Evolutionary conservation across 1,140 invertebrate species (phyloP).

Genomic region (Trigoniulus corallinus): DNA sequence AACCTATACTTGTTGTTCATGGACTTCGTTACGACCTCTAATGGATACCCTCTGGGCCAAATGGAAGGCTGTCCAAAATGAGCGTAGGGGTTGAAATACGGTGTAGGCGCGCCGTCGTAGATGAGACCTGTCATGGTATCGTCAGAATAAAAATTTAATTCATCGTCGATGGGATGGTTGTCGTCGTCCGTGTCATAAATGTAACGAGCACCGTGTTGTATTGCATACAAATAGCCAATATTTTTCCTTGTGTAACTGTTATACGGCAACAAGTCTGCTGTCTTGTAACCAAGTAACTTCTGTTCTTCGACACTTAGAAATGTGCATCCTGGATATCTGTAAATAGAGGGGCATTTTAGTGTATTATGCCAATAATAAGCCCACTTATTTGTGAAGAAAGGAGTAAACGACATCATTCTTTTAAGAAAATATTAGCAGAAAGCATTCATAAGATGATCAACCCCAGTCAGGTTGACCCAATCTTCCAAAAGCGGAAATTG

Average conservation of each 20-base stretch:
- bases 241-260: slow-evolving; percentile 15
- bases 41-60: slow-evolving; percentile 22
- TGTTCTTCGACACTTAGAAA: background rate
- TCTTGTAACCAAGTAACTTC: slow-evolving; percentile 6
- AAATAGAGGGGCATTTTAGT: too few species aligned
- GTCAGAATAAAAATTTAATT: background rate
- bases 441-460: background rate
- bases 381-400: too few species aligned
- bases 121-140: slow-evolving; percentile 2
- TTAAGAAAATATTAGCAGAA: background rate
- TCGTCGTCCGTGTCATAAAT: slow-evolving; percentile 26
- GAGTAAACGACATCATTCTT: background rate
- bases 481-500: too few species aligned
- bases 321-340: background rate
- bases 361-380: too few species aligned
- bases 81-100: slow-evolving; percentile 19
- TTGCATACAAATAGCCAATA: slow-evolving; percentile 17
- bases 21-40: slow-evolving; percentile 10
- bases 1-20: background rate
- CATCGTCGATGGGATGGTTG: slow-evolving; percentile 11
- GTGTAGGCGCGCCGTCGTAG: background rate
- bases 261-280: slow-evolving; percentile 7
- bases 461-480: too few species aligned
- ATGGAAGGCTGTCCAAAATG: slow-evolving; percentile 20
- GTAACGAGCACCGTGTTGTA: slow-evolving; percentile 19